These are phyloP conservation scores for Callimorpha dominula DNA, from an alignment of 2,888 invertebrate species.

Conservation along the genomic window DNA sequence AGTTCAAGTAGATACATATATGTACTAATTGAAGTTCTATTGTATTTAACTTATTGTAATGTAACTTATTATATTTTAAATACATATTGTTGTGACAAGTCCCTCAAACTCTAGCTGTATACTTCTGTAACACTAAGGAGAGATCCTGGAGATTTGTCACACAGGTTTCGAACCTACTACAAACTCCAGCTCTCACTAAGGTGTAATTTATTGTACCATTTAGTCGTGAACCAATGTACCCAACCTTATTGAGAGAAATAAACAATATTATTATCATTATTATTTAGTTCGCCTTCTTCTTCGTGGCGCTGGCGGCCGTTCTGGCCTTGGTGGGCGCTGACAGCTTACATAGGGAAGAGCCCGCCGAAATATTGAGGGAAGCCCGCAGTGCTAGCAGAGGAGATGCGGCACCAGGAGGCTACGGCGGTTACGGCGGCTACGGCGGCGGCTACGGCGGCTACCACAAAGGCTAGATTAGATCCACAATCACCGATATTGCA, in stretches of 20 bases:
- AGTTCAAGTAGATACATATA: not conserved
- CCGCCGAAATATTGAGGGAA: not conserved
- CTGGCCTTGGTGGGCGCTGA: constrained; percentile 3
- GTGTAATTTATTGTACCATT: too few relatives aligned
- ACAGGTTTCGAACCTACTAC: too few relatives aligned
- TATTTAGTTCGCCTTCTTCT: constrained; percentile 10
- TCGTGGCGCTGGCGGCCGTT: constrained; percentile 5
- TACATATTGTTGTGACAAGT: too few relatives aligned
- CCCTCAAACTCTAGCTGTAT: too few relatives aligned
- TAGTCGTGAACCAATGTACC: too few relatives aligned
- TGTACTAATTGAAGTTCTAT: not conserved
- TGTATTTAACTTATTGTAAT: too few relatives aligned
- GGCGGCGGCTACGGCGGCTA: constrained; percentile 3
- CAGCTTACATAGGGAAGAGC: not conserved
- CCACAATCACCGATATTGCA: not conserved
- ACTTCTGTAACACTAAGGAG: too few relatives aligned
- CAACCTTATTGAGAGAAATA: too few relatives aligned
- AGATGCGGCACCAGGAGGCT: not conserved
- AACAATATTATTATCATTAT: too few relatives aligned
- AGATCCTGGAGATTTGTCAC: too few relatives aligned
- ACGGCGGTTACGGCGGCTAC: not conserved
- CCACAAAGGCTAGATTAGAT: not conserved
- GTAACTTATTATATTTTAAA: too few relatives aligned
- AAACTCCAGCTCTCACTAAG: too few relatives aligned
- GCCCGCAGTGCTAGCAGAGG: not conserved